Conservation (phyloP, 2,113 vertebrate species). For the Okapia johnstoni region DNA sequence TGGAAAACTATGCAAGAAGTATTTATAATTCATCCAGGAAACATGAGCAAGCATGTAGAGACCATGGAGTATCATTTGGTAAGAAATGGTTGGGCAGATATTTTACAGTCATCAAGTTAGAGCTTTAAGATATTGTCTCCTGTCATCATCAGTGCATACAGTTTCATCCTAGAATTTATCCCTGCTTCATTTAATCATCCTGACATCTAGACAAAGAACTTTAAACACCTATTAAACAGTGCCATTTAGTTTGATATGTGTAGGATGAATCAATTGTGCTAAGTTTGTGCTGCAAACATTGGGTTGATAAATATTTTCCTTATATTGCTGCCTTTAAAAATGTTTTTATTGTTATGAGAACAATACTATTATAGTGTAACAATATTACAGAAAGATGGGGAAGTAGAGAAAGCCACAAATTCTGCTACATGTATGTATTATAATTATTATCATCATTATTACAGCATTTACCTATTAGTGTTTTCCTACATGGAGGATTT, state of each 20-base stretch:
- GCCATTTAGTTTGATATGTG: neutral
- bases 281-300: neutral
- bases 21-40: constrained; percentile 84
- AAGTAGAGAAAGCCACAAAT: neutral
- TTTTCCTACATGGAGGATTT: neutral
- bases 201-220: neutral
- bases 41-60: constrained; percentile 78
- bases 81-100: constrained; percentile 68
- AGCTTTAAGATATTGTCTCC: neutral
- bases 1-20: constrained; percentile 83
- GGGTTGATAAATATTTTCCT: neutral
- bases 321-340: neutral
- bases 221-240: neutral
- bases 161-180: neutral
- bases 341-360: neutral
- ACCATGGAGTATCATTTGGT: constrained; percentile 89
- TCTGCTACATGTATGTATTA: neutral
- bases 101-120: neutral
- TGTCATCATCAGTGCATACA: neutral
- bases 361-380: neutral
- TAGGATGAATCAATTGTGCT: neutral
- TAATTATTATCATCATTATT: neutral
- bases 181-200: neutral
- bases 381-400: neutral
- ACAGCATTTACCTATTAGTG: neutral